Evolutionary conservation across 2,113 vertebrate genomes (phyloP), one percentile per base, ranked within the genome.

Genomic region (Chiloscyllium plagiosum): DNA sequence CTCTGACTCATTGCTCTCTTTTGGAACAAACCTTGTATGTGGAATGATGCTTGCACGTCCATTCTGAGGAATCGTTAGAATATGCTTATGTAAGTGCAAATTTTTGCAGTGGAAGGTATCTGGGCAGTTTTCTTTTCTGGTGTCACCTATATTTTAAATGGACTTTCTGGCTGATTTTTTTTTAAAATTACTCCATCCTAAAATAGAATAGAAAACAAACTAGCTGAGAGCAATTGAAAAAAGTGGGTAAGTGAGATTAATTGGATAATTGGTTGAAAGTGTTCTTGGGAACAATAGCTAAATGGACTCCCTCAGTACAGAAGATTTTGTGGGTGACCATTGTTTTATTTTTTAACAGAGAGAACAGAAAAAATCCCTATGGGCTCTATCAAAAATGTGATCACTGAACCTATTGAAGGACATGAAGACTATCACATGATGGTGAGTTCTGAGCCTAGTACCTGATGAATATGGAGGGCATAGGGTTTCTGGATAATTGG

Each of bases 361-460:
- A 98, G 99, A 97, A 99, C 99, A 95, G 99, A 99, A 98, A 99
- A 99, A 97, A 97, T 99, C 97, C 99, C 99, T 52, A 99, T 99
- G 99, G 99, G 98, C 96, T 99, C 99, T 97, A 99, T 99, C 97
- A 99, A 99, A 98, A 99, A 99, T 96, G 99, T 99, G 97, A 98
- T 99, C 97, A 98, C 98, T 97, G 99, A 99, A 97, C 98, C 99
- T 97, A 99, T 99, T 96, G 99, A 99, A 98, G 99, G 98, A 97
- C 98, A 99, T 3, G 99, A 99, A 87, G 99, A 99, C 97, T 99
- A 99, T 97, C 98, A 99, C 97, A 99, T 99, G 99, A 99, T 99
- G 99, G 99, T 99, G 97, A 98, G 98, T 97, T 96, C 96, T 69
- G 50, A 68, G 52, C 12, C 24, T 37, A 47, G 24, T 69, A 12